Evolutionary conservation across 2,888 invertebrate species (phyloP).

Genomic region (Monopis laevigella): DNA sequence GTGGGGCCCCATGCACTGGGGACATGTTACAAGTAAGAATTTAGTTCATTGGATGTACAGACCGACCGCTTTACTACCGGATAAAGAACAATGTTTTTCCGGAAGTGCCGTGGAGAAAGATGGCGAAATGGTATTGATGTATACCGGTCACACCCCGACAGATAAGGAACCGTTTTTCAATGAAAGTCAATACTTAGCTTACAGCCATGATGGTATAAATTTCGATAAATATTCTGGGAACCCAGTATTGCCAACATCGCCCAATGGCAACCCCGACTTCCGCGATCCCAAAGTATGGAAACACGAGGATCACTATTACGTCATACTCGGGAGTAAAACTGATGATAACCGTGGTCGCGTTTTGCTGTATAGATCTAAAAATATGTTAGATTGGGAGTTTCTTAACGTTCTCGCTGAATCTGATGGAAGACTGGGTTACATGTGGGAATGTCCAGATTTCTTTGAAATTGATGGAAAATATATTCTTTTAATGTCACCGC

Average conservation of each 20-base stretch:
- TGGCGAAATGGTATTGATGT: constrained; percentile 41
- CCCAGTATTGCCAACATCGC: constrained; percentile 41
- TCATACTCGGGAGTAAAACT: constrained; percentile 47
- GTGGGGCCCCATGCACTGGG: constrained; percentile 66
- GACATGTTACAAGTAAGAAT: constrained; percentile 53
- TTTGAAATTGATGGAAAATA: constrained; percentile 51
- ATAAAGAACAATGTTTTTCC: constrained; percentile 51
- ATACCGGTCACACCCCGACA: constrained; percentile 36
- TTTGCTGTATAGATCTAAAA: constrained; percentile 45
- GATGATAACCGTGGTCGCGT: constrained; percentile 39
- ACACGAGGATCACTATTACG: constrained; percentile 47
- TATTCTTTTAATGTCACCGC: constrained; percentile 51
- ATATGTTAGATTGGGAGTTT: constrained; percentile 48
- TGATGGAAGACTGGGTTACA: constrained; percentile 41
- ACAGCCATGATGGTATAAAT: constrained; percentile 43
- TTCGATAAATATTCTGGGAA: constrained; percentile 49
- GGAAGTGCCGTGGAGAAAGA: constrained; percentile 48
- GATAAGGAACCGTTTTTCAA: constrained; percentile 36
- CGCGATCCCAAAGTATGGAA: constrained; percentile 61
- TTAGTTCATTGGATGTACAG: constrained; percentile 56
- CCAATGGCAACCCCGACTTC: constrained; percentile 49
- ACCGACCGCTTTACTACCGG: constrained; percentile 57
- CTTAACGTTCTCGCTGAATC: constrained; percentile 44
- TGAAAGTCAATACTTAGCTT: constrained; percentile 48
- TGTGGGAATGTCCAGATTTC: constrained; percentile 66